phyloP scores from a whole-genome alignment of 2,113 vertebrate species.

The Pterocles orientalis region DNA sequence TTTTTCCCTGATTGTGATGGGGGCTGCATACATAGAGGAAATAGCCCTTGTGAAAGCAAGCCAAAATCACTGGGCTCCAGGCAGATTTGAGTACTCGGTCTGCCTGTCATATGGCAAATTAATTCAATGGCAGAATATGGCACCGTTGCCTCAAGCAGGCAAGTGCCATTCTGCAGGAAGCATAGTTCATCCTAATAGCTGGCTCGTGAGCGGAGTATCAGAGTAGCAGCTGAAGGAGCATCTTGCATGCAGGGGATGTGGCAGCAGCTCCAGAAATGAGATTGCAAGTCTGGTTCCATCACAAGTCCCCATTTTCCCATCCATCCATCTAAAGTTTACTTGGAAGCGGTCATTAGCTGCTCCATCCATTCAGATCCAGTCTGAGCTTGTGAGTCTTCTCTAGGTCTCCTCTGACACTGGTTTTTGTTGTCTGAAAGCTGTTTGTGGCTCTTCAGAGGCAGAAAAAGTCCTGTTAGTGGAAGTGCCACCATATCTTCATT shows the following conservation, averaged over 20 bases:
- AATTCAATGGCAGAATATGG: neutral
- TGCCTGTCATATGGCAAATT: slow-evolving; percentile 3
- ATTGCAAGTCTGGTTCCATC: neutral
- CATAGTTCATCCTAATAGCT: neutral
- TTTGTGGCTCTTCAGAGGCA: neutral
- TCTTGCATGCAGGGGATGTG: neutral
- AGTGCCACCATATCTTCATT: neutral
- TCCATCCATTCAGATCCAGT: fast-evolving
- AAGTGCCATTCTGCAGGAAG: neutral
- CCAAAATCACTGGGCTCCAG: neutral
- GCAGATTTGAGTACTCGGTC: neutral
- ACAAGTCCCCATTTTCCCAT: neutral
- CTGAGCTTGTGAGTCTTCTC: neutral
- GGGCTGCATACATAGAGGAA: neutral
- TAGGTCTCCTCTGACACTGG: fast-evolving
- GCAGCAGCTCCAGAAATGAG: neutral
- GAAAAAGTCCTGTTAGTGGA: neutral
- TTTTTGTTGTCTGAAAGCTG: neutral
- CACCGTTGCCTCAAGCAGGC: neutral
- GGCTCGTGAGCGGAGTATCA: neutral
- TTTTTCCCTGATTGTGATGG: neutral
- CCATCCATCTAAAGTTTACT: neutral
- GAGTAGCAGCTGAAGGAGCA: neutral
- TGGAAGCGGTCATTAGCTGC: neutral
- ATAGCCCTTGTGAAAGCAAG: neutral